Conservation (phyloP, 2,797 vertebrate species). For the Spheniscus humboldti region DNA sequence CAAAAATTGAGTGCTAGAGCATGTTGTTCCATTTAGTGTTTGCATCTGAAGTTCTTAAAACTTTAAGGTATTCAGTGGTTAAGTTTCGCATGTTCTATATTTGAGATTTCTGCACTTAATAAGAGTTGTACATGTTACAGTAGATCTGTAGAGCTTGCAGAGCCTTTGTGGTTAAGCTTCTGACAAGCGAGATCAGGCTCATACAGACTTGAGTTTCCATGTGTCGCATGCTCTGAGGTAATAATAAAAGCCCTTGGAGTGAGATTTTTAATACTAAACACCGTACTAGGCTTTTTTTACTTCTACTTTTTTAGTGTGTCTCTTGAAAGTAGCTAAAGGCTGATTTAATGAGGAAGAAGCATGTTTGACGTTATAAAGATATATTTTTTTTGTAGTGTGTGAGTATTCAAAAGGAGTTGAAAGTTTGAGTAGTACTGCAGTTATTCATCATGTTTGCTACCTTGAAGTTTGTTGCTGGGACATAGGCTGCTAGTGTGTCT, state of each 20-base stretch:
- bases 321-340: not conserved
- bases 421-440: not conserved
- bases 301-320: not conserved
- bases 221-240: not conserved
- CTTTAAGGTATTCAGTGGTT: not conserved
- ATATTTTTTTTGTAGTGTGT: not conserved
- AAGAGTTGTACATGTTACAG: not conserved
- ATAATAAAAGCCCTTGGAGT: not conserved
- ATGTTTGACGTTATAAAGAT: not conserved
- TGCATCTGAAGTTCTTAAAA: not conserved
- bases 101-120: not conserved
- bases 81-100: not conserved
- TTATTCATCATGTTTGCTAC: not conserved
- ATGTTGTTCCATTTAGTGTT: not conserved
- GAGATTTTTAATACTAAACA: not conserved
- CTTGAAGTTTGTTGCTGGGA: not conserved
- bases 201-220: not conserved
- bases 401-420: not conserved
- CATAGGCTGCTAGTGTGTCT: not conserved
- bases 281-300: not conserved
- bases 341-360: not conserved
- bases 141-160: not conserved
- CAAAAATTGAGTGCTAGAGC: not conserved
- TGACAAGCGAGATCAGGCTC: not conserved
- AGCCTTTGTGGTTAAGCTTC: not conserved